phyloP scores from a whole-genome alignment of 2,888 invertebrate genomes.

The Andrena bicolor region DNA sequence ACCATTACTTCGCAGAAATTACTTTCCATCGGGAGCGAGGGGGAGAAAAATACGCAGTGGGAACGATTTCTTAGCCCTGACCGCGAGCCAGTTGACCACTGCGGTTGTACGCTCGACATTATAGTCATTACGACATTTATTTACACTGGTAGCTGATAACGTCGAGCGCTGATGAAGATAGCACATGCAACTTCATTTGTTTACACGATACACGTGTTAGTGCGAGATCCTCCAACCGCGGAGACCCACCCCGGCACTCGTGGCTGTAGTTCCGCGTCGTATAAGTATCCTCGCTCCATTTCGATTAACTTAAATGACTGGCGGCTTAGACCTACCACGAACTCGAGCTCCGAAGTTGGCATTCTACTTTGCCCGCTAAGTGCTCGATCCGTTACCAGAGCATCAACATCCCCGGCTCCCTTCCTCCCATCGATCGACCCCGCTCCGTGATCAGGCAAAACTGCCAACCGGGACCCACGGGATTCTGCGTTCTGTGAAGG shows the following conservation, averaged over 20 bases:
- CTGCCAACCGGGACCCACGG: no score
- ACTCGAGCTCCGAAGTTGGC: no score
- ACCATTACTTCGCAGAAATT: slow-evolving; percentile 11
- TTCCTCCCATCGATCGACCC: no score
- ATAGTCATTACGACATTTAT: slow-evolving; percentile 25
- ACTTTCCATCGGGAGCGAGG: not conserved
- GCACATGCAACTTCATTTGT: slow-evolving; percentile 51
- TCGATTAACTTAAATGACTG: not conserved
- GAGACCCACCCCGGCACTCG: slow-evolving; percentile 9
- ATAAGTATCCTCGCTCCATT: not conserved
- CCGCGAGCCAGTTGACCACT: not conserved
- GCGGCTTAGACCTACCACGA: no score
- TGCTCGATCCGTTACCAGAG: no score
- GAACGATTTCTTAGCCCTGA: slow-evolving; percentile 28
- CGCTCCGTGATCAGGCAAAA: not conserved
- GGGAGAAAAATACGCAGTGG: not conserved
- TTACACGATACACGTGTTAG: not conserved
- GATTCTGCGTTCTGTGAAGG: slow-evolving; percentile 42
- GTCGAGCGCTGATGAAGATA: slow-evolving; percentile 41
- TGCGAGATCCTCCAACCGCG: slow-evolving; percentile 13
- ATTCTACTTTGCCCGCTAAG: no score
- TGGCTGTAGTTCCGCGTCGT: not conserved
- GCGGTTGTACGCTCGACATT: slow-evolving; percentile 45
- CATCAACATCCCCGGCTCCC: no score
- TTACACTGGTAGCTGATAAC: slow-evolving; percentile 43